Conservation (phyloP, 2,888 invertebrate species). For the Amphimallon solstitiale region DNA sequence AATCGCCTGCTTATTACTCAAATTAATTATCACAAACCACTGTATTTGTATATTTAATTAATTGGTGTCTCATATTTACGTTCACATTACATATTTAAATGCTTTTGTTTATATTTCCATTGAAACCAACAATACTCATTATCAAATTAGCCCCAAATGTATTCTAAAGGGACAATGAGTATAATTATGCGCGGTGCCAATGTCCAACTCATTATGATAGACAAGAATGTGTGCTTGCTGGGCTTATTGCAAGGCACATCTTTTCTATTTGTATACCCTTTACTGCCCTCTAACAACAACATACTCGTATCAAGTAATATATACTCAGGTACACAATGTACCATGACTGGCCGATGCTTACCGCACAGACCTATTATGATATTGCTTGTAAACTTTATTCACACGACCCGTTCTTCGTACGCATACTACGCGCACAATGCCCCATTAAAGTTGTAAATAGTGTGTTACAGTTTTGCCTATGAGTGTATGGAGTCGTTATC, state of each 20-base stretch:
- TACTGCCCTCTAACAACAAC: conserved; percentile 28
- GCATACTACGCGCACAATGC: conserved; percentile 39
- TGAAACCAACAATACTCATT: too few species aligned
- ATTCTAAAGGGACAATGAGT: conserved; percentile 20
- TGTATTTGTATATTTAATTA: too few species aligned
- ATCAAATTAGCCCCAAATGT: conserved; percentile 33
- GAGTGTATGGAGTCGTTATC: background rate
- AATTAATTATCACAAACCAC: too few species aligned
- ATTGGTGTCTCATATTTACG: too few species aligned
- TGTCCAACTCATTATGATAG: conserved; percentile 32
- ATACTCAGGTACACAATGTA: conserved; percentile 37
- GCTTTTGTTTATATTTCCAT: too few species aligned
- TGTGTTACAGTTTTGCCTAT: conserved; percentile 33
- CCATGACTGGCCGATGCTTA: conserved; percentile 33
- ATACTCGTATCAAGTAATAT: conserved; percentile 35
- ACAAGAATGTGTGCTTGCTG: conserved; percentile 25
- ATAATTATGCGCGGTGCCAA: conserved; percentile 29
- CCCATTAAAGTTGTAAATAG: conserved; percentile 41
- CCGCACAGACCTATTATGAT: conserved; percentile 34
- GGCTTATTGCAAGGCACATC: background rate
- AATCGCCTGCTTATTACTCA: too few species aligned
- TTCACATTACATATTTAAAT: too few species aligned
- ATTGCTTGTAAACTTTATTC: conserved; percentile 40
- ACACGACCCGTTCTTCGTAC: conserved; percentile 25
- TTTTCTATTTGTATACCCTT: conserved; percentile 24